phyloP scores from a whole-genome alignment of 2,888 invertebrate species.

The Seira musarum region DNA sequence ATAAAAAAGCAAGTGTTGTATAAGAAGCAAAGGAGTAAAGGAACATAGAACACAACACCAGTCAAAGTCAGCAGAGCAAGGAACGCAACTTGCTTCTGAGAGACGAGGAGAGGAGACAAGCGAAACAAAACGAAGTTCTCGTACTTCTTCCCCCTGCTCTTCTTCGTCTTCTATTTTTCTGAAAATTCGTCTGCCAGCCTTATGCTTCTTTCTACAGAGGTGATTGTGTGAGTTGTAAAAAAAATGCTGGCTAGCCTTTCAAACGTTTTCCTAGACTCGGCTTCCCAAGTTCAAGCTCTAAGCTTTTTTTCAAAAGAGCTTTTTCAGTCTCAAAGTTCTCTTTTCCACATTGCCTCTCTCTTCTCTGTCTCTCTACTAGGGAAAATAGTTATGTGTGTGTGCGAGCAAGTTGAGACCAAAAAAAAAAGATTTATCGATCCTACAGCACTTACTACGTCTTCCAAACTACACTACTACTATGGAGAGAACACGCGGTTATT shows the following conservation, averaged over 20 bases:
- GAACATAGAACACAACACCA: conserved; percentile 12
- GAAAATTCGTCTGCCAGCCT: neutral
- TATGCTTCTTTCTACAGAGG: neutral
- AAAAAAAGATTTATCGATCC: conserved; percentile 63
- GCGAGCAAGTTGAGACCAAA: conserved; percentile 49
- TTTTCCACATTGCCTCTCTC: conserved; percentile 36
- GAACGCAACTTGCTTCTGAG: conserved; percentile 29
- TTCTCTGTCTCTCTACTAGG: conserved; percentile 10
- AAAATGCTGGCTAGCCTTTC: conserved; percentile 40
- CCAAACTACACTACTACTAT: neutral
- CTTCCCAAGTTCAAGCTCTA: conserved; percentile 38
- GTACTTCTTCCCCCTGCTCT: neutral
- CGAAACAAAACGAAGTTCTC: neutral
- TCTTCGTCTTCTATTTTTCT: neutral
- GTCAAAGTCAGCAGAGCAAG: conserved; percentile 10
- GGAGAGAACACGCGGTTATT: conserved; percentile 39
- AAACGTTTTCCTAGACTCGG: neutral
- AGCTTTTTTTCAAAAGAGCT: conserved; percentile 33
- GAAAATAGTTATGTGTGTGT: conserved; percentile 31
- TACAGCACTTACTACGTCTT: conserved; percentile 45
- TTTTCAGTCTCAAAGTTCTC: conserved; percentile 47
- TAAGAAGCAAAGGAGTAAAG: neutral
- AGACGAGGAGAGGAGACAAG: neutral
- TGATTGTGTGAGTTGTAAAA: conserved; percentile 18
- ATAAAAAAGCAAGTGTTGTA: conserved; percentile 26